Evolutionary conservation across 2,797 vertebrate genomes (phyloP).

Genomic region (Manis pentadactyla): DNA sequence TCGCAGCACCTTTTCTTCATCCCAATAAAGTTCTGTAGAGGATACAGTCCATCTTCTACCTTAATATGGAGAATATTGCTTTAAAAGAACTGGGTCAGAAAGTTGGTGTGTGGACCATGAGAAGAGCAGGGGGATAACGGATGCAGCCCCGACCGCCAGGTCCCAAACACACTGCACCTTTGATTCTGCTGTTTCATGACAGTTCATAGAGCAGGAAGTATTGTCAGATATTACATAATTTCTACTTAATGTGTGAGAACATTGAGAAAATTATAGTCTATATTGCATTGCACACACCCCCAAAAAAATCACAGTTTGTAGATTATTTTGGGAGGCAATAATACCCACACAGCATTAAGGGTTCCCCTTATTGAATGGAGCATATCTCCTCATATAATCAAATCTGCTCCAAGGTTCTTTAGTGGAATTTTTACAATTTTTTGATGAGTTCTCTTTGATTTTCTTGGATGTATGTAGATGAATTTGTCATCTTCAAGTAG

Average conservation of each 20-base stretch:
- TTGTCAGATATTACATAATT: accelerated
- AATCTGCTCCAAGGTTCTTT: neutral
- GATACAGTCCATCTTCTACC: neutral
- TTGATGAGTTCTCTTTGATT: neutral
- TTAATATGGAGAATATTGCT: neutral
- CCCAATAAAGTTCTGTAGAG: neutral
- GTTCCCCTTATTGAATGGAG: neutral
- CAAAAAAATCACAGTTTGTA: neutral
- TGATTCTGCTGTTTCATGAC: neutral
- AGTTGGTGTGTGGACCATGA: too few species aligned
- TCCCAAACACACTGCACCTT: accelerated
- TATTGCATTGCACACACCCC: neutral
- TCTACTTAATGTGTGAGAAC: neutral
- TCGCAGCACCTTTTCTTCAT: neutral
- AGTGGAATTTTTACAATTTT: neutral
- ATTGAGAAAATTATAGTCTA: neutral
- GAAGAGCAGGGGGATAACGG: neutral
- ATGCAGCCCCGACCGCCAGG: neutral
- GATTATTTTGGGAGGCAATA: neutral
- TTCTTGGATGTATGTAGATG: neutral
- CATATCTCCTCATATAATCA: neutral
- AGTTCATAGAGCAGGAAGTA: neutral
- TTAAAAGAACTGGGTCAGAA: neutral
- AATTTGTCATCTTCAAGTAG: neutral
- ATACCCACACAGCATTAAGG: too few species aligned